Percentiles rank a stretch among this genome's conserved stretches.
These are phyloP conservation scores for Pinctada fucata DNA, from an alignment of 2,888 invertebrate genomes.

Conservation along the genomic window DNA sequence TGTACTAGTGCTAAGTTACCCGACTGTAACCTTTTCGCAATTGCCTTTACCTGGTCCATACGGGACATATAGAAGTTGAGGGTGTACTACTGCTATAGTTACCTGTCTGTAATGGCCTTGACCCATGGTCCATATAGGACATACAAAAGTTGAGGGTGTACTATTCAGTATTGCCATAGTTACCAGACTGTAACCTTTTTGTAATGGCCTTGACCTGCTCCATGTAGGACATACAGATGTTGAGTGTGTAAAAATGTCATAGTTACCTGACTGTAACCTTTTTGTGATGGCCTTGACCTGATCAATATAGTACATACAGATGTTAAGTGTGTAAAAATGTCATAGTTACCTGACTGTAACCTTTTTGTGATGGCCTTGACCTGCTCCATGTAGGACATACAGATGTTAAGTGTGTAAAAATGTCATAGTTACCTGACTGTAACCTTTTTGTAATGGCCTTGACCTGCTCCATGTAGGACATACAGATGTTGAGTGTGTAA, in stretches of 20 bases:
- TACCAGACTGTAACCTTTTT: slow-evolving; percentile 87
- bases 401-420: slow-evolving; percentile 97
- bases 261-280: slow-evolving; percentile 86
- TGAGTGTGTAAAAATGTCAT: slow-evolving; percentile 97
- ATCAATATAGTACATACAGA: slow-evolving; percentile 95
- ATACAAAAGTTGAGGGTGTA: too few relatives aligned
- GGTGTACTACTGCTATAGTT: too few relatives aligned
- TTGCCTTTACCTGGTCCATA: slow-evolving; percentile 90
- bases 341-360: slow-evolving; percentile 85
- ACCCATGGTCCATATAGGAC: too few relatives aligned
- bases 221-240: slow-evolving; percentile 96
- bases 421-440: slow-evolving; percentile 83
- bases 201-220: slow-evolving; percentile 90
- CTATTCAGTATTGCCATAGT: too few relatives aligned
- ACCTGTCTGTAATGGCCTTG: too few relatives aligned
- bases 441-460: slow-evolving; percentile 89
- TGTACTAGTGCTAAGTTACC: slow-evolving; percentile 87
- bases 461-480: slow-evolving; percentile 94
- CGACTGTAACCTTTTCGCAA: slow-evolving; percentile 90
- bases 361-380: slow-evolving; percentile 90
- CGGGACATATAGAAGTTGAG: slow-evolving; percentile 97
- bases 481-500: slow-evolving; percentile 97
- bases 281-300: slow-evolving; percentile 90
- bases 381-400: slow-evolving; percentile 94
- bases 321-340: slow-evolving; percentile 97